Conservation (phyloP, 2,888 invertebrate species). For the Synergus japonicus region DNA sequence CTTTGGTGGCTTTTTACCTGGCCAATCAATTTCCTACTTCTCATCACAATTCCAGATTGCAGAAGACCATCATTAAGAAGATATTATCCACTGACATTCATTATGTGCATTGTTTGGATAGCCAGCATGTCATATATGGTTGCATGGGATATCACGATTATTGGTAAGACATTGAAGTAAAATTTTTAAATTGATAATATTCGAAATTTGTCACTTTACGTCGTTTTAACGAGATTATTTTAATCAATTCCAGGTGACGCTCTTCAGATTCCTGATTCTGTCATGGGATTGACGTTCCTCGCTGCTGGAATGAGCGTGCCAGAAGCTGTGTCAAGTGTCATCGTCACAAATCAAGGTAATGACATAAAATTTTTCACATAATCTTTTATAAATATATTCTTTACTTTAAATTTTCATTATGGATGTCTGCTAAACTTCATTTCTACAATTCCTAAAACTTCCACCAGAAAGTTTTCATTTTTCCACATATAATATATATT, state of each 20-base stretch:
- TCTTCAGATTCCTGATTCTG: constrained; percentile 88
- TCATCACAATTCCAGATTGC: constrained; percentile 88
- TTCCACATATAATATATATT: too few species aligned
- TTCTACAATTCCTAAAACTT: too few species aligned
- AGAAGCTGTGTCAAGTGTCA: constrained; percentile 90
- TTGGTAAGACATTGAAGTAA: constrained; percentile 81
- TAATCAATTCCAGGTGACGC: constrained; percentile 82
- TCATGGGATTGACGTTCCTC: constrained; percentile 90
- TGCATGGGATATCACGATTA: constrained; percentile 90
- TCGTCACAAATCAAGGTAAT: constrained; percentile 89
- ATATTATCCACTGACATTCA: constrained; percentile 84
- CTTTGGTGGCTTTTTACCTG: constrained; percentile 84
- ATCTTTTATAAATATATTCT: too few species aligned
- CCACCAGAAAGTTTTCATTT: too few species aligned
- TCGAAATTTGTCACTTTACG: constrained; percentile 40
- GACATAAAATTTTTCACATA: background rate
- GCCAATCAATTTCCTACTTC: constrained; percentile 86
- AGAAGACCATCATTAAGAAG: constrained; percentile 79
- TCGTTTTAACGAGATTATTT: background rate
- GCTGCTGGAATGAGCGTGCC: constrained; percentile 93
- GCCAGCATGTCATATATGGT: constrained; percentile 89
- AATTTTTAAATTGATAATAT: constrained; percentile 43
- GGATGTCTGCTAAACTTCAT: too few species aligned
- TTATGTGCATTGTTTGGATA: constrained; percentile 91
- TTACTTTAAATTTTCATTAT: too few species aligned